These are phyloP conservation scores for Salarias fasciatus DNA, from an alignment of 2,797 vertebrate genomes.

Conservation along the genomic window DNA sequence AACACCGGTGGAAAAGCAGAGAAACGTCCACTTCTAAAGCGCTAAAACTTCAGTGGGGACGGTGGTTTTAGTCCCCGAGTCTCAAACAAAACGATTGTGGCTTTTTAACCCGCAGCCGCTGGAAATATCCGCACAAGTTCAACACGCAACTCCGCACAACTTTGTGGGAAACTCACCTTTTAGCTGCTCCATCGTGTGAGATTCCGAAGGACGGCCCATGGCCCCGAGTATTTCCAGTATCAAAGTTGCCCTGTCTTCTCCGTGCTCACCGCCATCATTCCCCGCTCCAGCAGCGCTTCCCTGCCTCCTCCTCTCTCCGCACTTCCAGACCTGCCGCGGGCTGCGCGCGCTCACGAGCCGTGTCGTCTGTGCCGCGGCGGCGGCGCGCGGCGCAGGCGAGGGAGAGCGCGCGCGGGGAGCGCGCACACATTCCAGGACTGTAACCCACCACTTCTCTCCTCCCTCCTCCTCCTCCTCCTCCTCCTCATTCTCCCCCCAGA, in stretches of 20 bases:
- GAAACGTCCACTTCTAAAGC: slow-evolving; percentile 51
- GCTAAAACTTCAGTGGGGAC: slow-evolving; percentile 12
- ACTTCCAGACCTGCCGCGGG: slow-evolving; percentile 79
- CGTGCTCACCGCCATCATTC: slow-evolving; percentile 81
- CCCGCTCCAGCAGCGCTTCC: slow-evolving; percentile 69
- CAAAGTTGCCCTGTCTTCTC: slow-evolving; percentile 75
- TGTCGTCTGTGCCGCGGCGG: slow-evolving; percentile 34
- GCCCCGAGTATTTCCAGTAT: slow-evolving; percentile 40
- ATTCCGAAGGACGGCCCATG: slow-evolving; percentile 40
- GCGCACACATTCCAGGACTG: slow-evolving; percentile 83
- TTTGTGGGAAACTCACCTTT: slow-evolving; percentile 63
- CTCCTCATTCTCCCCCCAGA: slow-evolving; percentile 4
- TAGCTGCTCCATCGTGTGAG: slow-evolving; percentile 48
- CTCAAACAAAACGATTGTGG: slow-evolving; percentile 68
- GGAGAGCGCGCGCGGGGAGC: slow-evolving; percentile 59
- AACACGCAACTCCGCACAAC: background rate
- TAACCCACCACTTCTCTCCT: slow-evolving; percentile 60
- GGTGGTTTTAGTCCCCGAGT: slow-evolving; percentile 13
- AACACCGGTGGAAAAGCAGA: background rate
- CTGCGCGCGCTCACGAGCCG: slow-evolving; percentile 67
- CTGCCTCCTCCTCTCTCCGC: slow-evolving; percentile 48
- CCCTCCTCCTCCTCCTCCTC: slow-evolving; percentile 22
- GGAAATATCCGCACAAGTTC: slow-evolving; percentile 17
- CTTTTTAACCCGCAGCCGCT: slow-evolving; percentile 43
- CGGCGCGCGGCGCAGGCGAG: slow-evolving; percentile 31